These are phyloP conservation scores for Hoplostethus atlanticus DNA, from an alignment of 2,797 vertebrate genomes.

Conservation along the genomic window DNA sequence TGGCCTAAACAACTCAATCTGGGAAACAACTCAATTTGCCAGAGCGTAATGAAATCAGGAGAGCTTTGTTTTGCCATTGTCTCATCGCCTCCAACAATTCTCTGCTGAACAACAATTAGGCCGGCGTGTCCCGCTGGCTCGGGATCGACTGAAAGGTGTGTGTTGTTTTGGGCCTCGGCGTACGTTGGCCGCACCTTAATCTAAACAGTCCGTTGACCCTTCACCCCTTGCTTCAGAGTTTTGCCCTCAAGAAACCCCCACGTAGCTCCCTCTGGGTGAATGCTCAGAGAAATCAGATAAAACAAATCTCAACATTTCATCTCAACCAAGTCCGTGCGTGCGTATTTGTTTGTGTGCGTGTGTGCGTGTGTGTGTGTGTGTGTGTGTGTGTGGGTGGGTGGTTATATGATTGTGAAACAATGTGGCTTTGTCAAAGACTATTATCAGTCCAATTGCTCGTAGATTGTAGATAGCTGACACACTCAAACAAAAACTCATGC, in stretches of 20 bases:
- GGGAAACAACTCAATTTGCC: constrained; percentile 19
- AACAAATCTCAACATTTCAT: constrained; percentile 30
- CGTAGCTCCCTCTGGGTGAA: neutral
- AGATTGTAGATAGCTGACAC: constrained; percentile 16
- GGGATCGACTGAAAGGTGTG: neutral
- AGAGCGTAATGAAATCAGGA: constrained; percentile 14
- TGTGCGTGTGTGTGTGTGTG: constrained; percentile 30
- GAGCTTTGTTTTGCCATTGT: neutral
- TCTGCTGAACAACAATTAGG: constrained; percentile 2
- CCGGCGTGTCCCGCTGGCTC: neutral
- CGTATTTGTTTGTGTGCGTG: constrained; percentile 24
- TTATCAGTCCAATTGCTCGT: neutral
- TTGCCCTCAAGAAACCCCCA: constrained; percentile 9
- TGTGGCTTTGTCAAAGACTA: neutral
- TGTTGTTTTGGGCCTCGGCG: constrained; percentile 8
- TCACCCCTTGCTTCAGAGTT: constrained; percentile 28
- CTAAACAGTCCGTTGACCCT: constrained; percentile 19
- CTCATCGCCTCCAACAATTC: constrained; percentile 17
- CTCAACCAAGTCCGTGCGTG: constrained; percentile 6
- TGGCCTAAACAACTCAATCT: constrained; percentile 34
- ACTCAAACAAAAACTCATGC: neutral
- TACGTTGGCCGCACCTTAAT: neutral
- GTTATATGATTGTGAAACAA: constrained; percentile 42
- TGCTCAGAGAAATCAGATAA: constrained; percentile 15
- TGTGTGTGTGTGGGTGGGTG: constrained; percentile 9